Conservation (phyloP, 2,888 invertebrate genomes). For the Scaptomyza parva region DNA sequence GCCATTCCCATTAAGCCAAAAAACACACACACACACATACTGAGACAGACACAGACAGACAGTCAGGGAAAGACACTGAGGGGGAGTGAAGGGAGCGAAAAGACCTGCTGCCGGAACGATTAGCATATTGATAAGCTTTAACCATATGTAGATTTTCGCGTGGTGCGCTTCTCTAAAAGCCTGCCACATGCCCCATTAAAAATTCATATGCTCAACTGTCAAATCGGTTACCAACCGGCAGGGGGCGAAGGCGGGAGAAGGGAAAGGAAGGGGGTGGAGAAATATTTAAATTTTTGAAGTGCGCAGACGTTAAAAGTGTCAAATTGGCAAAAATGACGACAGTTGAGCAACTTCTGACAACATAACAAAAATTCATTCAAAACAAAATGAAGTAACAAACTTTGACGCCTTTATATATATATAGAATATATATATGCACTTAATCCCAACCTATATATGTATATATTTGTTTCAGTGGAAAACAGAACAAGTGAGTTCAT, state of each 20-base stretch:
- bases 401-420: constrained; percentile 58
- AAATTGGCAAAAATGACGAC: constrained; percentile 70
- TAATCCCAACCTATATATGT: background rate
- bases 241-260: too few species aligned
- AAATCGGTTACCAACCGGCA: constrained; percentile 19
- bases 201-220: constrained; percentile 75
- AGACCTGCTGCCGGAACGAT: constrained; percentile 44
- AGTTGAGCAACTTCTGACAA: constrained; percentile 32
- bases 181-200: constrained; percentile 71
- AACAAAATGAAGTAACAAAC: constrained; percentile 49
- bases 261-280: too few species aligned
- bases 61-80: background rate
- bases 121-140: constrained; percentile 68
- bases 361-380: constrained; percentile 31
- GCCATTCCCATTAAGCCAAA: constrained; percentile 45
- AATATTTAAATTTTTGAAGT: constrained; percentile 74
- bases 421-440: background rate
- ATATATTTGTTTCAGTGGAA: constrained; percentile 7
- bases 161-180: constrained; percentile 53
- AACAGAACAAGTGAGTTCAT: constrained; percentile 41
- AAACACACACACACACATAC: constrained; percentile 2
- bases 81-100: too few species aligned
- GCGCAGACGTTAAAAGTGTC: constrained; percentile 76
- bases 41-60: background rate
- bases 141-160: constrained; percentile 53